These are phyloP conservation scores for Platichthys stellatus DNA, from an alignment of 2,113 vertebrate species.

Conservation along the genomic window DNA sequence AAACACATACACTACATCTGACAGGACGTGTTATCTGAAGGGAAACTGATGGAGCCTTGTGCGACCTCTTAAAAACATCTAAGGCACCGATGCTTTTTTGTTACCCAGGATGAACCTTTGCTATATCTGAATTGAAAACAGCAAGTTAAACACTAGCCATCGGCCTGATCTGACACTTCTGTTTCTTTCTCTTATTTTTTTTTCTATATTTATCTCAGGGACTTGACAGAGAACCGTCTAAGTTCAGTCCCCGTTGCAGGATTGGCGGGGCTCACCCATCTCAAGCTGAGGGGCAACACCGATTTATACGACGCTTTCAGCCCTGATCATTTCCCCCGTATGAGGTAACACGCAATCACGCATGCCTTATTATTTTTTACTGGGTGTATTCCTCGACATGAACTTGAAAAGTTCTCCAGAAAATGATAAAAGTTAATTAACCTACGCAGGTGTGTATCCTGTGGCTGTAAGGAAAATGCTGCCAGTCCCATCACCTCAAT, in stretches of 20 bases:
- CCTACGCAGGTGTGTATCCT: conserved; percentile 58
- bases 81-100: background rate
- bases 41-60: too few species aligned
- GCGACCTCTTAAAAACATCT: conserved; percentile 36
- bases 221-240: conserved; percentile 89
- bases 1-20: conserved; percentile 39
- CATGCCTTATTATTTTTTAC: background rate
- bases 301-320: conserved; percentile 88
- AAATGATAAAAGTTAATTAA: conserved; percentile 11
- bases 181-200: conserved; percentile 8
- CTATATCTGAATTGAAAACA: background rate
- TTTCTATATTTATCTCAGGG: conserved; percentile 76
- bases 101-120: background rate
- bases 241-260: conserved; percentile 86
- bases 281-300: conserved; percentile 92
- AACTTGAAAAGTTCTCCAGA: conserved; percentile 1
- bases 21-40: background rate
- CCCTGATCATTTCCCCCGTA: conserved; percentile 90
- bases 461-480: conserved; percentile 43
- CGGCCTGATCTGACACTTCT: conserved; percentile 13
- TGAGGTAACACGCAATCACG: conserved; percentile 83
- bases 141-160: conserved; percentile 1
- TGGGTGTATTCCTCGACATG: background rate
- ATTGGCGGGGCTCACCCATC: conserved; percentile 87
- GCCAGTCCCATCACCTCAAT: conserved; percentile 42